Percentiles rank a stretch among this genome's conserved stretches.
Conservation (phyloP, 2,797 vertebrate genomes). For the Pseudotriccus pelzelni region DNA sequence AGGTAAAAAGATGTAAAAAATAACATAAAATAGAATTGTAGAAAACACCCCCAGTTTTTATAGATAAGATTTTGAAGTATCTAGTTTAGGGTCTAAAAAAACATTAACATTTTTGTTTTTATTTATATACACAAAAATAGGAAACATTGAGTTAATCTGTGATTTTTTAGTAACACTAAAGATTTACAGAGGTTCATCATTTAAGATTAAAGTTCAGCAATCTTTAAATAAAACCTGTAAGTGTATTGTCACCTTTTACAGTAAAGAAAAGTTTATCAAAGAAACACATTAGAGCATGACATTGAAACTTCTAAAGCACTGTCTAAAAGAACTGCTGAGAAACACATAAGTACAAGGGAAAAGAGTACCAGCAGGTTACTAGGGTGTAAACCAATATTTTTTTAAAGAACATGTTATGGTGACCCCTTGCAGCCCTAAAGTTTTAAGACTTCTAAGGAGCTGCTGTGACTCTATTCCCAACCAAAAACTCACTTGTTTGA, state of each 20-base stretch:
- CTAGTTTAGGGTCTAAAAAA: background rate
- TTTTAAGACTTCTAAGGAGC: slow-evolving; percentile 57
- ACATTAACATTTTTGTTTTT: background rate
- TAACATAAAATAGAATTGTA: background rate
- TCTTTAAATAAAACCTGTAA: background rate
- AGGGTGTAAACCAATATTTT: background rate
- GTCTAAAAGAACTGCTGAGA: slow-evolving; percentile 30
- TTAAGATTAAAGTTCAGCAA: background rate
- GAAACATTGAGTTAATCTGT: background rate
- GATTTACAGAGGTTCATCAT: background rate
- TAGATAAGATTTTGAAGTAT: background rate
- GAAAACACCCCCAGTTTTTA: background rate
- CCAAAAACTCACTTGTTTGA: slow-evolving; percentile 94
- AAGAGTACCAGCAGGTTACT: slow-evolving; percentile 12
- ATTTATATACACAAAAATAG: background rate
- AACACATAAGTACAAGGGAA: background rate
- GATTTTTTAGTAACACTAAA: background rate
- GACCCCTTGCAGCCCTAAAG: slow-evolving; percentile 26
- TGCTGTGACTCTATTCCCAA: slow-evolving; percentile 67
- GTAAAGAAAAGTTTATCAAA: background rate
- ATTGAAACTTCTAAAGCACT: background rate
- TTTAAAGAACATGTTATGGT: background rate
- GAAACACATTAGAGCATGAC: background rate
- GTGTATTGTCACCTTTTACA: background rate
- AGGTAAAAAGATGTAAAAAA: background rate